Conservation (phyloP, 1,140 invertebrate genomes). For the Ericerus pela region DNA sequence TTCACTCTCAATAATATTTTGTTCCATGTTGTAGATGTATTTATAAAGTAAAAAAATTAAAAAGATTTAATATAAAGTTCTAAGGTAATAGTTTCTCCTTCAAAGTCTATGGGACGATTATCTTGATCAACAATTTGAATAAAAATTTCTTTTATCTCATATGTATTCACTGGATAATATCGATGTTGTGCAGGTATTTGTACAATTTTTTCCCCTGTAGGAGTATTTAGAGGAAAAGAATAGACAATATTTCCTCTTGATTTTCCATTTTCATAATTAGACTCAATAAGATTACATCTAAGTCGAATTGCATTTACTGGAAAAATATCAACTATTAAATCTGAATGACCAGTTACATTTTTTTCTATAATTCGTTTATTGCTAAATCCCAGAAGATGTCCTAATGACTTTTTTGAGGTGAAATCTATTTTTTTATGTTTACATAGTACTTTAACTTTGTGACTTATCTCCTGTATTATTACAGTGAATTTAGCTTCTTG, state of each 20-base stretch:
- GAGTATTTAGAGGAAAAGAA: slow-evolving; percentile 5
- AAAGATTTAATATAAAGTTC: neutral
- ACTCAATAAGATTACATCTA: too few species aligned
- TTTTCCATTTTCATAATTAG: too few species aligned
- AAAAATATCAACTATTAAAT: too few species aligned
- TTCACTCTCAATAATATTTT: slow-evolving; percentile 6
- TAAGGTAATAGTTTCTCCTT: slow-evolving; percentile 2
- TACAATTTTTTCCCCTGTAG: neutral
- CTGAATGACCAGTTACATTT: too few species aligned
- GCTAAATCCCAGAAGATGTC: too few species aligned
- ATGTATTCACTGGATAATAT: neutral
- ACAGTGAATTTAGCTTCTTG: too few species aligned
- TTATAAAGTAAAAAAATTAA: slow-evolving; percentile 6
- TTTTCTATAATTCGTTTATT: too few species aligned
- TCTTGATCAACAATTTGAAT: slow-evolving; percentile 5
- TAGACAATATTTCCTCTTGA: slow-evolving; percentile 1
- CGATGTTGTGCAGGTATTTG: neutral
- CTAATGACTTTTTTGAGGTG: too few species aligned
- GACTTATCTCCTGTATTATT: too few species aligned
- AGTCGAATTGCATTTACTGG: too few species aligned
- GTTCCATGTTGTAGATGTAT: slow-evolving; percentile 3
- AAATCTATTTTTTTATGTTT: too few species aligned
- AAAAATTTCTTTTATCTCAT: neutral
- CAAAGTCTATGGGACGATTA: neutral
- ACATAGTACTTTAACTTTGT: too few species aligned